Base-by-base conservation (phyloP, 2,888 invertebrate genomes). In the Brenthis daphne region DNA sequence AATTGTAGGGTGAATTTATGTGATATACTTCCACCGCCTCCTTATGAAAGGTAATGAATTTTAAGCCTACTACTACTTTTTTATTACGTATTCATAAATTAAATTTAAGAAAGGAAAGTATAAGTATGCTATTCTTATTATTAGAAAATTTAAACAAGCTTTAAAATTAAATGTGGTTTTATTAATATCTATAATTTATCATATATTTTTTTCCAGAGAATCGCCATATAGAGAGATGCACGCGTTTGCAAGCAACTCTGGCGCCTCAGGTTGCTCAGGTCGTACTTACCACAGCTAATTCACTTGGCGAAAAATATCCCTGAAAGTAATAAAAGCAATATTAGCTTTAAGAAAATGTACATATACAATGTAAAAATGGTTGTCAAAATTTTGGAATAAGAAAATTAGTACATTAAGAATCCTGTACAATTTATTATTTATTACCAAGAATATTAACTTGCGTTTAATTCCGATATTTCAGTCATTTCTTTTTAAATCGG, bases 311-410 rank as follows among this genome's bases (percentile, higher is more conserved):
- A 78, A 76, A 77, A 89, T 92, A 91, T 91, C 92, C 91, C 79
- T 91, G 90, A 81, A 83, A 80, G 84, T 90, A 90, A 89, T 80
- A 74, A 81, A 90, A 92, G 92, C 92, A 92, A 92, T 92, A 92
- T 79, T 89, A 88, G 79, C 77, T 77, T 77, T 84, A 85, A 78
- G 76, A 80, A 81, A 11, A 77, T 90, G 90, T 91, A 90, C 79
- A 90, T 89, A 86, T 64, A 73, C 73, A 72, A 74, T 89, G 85
- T 87, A 86, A 79, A 84, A 83, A 87, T 76, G 74, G 75, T 81
- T 71, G 71, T 73, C 65, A 57, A 71, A 70, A 64, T 74, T 83
- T 82, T 83, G 80, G 77, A 82, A 85, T 84, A 78, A 74, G 79
- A 77, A 73, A 76, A 75, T 79, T 76, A 81, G 75, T 43, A 54